These are phyloP conservation scores for Amblyornis subalaris DNA, from an alignment of 2,113 vertebrate genomes.

Conservation along the genomic window DNA sequence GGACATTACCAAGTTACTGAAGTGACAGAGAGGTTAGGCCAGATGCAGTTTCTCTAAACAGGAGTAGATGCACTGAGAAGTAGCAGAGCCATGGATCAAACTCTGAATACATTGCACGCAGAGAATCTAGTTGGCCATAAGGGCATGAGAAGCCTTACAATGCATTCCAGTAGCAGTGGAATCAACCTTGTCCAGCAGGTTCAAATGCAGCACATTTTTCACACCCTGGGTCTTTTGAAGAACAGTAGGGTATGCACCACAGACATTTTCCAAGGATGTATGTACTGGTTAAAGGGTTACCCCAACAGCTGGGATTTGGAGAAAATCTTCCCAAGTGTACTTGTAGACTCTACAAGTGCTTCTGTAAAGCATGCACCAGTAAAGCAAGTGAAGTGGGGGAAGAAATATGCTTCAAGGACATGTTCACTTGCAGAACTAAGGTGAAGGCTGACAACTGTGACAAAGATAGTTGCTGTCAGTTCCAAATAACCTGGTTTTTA, in stretches of 20 bases:
- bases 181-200: not conserved
- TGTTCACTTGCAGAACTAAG: not conserved
- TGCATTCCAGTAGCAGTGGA: not conserved
- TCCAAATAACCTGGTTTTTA: not conserved
- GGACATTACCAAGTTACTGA: not conserved
- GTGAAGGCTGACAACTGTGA: not conserved
- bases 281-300: not conserved
- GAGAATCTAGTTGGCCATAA: not conserved
- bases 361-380: not conserved
- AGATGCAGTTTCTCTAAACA: not conserved
- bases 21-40: not conserved
- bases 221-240: not conserved
- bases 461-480: not conserved
- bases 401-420: not conserved
- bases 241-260: not conserved
- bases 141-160: not conserved
- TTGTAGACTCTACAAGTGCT: not conserved
- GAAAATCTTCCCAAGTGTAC: not conserved
- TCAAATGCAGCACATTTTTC: not conserved
- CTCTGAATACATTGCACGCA: accelerated
- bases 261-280: not conserved
- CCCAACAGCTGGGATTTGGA: not conserved
- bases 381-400: not conserved
- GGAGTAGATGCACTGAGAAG: not conserved
- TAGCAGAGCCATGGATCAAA: not conserved